Base-by-base conservation (phyloP, 1,140 invertebrate genomes). In the Melitaea cinxia region DNA sequence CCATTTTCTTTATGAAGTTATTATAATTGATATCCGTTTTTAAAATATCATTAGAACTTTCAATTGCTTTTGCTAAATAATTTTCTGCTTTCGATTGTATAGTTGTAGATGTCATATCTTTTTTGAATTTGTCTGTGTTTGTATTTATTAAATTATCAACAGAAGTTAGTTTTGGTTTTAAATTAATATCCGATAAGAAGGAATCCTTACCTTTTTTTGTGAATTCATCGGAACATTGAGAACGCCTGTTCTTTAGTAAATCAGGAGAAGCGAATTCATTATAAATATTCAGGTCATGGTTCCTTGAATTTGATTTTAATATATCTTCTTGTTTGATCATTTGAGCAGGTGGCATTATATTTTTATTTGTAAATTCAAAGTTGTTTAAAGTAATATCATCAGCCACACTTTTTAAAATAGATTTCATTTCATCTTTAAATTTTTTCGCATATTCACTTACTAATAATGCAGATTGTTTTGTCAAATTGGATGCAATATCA, bases 21-120 rank as follows among this genome's bases (percentile, higher is more conserved):
- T 2, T 33, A n/a, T n/a, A n/a, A 39, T 39, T 39, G 4, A 14
- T 39, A 39, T 39, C 15, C 2, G 35, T 39, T 15, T 39, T 9
- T 15, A 15, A 14, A 39, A 39, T 14, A 15, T 14, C 1, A 14
- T 39, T 39, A 39, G 35, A 15, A 15, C 9, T 39, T 39, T 39
- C 35, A 14, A 39, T 14, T 14, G 1, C 2, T 2, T 14, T 39
- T 39, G 4, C 4, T 14, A 39, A 7, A 15, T 42, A 37, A n/a
- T 56, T 14, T 0, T 33, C 30, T 33, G 54, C 35, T n/a, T 39
- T 37, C 23, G 54, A 56, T 1, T 42, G 39, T 10, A 33, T 9
- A 24, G 26, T 42, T 28, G 24, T 47, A 6, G 26, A 49, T 47
- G 56, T 58, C 56, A 58, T 49, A 23, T 49, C 39, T 12, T 49